Percentiles rank a stretch among this genome's conserved stretches.
Conservation (phyloP, 2,888 invertebrate species). For the Meliscaeva auricollis region DNA sequence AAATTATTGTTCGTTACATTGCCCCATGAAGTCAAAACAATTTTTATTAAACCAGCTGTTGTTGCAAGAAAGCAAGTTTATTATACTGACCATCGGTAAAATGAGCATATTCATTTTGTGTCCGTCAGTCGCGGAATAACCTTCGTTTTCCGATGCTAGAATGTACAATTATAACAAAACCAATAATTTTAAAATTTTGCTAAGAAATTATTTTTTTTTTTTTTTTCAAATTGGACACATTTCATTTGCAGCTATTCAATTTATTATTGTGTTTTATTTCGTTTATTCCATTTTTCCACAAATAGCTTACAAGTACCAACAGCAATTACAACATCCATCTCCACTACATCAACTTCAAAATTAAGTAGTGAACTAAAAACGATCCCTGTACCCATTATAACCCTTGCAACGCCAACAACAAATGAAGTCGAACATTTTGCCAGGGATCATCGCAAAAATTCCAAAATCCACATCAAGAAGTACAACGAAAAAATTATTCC, state of each 20-base stretch:
- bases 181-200: too few species aligned
- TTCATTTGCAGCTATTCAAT: slow-evolving; percentile 48
- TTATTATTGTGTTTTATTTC: slow-evolving; percentile 46
- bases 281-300: slow-evolving; percentile 40
- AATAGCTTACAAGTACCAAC: slow-evolving; percentile 72
- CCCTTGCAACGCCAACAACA: slow-evolving; percentile 29
- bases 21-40: too few species aligned
- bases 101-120: too few species aligned
- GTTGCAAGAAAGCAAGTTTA: too few species aligned
- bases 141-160: too few species aligned
- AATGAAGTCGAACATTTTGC: slow-evolving; percentile 37
- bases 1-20: too few species aligned
- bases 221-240: slow-evolving; percentile 45
- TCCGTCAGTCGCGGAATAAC: too few species aligned
- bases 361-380: slow-evolving; percentile 48
- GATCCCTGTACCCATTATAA: slow-evolving; percentile 58
- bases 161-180: too few species aligned
- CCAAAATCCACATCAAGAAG: slow-evolving; percentile 62
- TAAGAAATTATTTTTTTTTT: not conserved
- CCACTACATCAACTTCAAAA: slow-evolving; percentile 56
- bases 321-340: slow-evolving; percentile 59
- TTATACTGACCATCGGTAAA: too few species aligned
- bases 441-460: slow-evolving; percentile 64
- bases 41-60: too few species aligned
- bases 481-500: slow-evolving; percentile 66